A percentile compares a stretch with the other conserved stretches of the same genome.
phyloP scores from a whole-genome alignment of 2,888 invertebrate species.

The Heliconius hortense region DNA sequence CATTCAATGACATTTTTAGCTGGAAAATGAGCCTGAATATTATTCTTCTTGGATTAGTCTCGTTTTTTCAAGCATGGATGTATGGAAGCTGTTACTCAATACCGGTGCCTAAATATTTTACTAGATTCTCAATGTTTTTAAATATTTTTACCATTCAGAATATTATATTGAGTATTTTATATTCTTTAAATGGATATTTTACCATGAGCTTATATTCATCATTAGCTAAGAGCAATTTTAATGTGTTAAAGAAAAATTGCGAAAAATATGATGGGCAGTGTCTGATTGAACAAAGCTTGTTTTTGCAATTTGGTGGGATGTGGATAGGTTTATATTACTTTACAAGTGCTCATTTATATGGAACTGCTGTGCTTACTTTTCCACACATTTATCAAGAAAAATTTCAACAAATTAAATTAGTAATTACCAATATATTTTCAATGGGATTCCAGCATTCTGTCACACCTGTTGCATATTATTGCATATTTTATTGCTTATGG shows the following conservation, averaged over 20 bases:
- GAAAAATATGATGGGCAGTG: constrained; percentile 76
- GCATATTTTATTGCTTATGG: constrained; percentile 83
- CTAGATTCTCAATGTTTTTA: constrained; percentile 85
- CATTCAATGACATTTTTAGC: constrained; percentile 82
- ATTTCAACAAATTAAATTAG: constrained; percentile 84
- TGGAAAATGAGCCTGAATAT: constrained; percentile 85
- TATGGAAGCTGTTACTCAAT: constrained; percentile 86
- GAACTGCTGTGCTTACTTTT: constrained; percentile 82
- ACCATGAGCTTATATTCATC: constrained; percentile 87
- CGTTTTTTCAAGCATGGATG: constrained; percentile 87
- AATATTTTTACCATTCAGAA: constrained; percentile 84
- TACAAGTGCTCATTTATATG: constrained; percentile 79
- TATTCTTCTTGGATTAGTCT: constrained; percentile 83
- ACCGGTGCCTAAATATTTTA: constrained; percentile 83
- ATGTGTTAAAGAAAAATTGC: constrained; percentile 76
- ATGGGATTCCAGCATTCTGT: constrained; percentile 83
- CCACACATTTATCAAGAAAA: constrained; percentile 87
- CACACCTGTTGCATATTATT: constrained; percentile 84
- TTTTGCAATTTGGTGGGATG: constrained; percentile 85
- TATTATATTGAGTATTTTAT: constrained; percentile 78
- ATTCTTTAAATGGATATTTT: constrained; percentile 84
- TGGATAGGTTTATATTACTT: constrained; percentile 85
- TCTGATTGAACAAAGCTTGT: constrained; percentile 85
- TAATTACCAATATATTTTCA: constrained; percentile 80
- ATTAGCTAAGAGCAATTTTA: constrained; percentile 83